These are phyloP conservation scores for Metaphire vulgaris DNA, from an alignment of 1,140 invertebrate genomes.

Conservation along the genomic window DNA sequence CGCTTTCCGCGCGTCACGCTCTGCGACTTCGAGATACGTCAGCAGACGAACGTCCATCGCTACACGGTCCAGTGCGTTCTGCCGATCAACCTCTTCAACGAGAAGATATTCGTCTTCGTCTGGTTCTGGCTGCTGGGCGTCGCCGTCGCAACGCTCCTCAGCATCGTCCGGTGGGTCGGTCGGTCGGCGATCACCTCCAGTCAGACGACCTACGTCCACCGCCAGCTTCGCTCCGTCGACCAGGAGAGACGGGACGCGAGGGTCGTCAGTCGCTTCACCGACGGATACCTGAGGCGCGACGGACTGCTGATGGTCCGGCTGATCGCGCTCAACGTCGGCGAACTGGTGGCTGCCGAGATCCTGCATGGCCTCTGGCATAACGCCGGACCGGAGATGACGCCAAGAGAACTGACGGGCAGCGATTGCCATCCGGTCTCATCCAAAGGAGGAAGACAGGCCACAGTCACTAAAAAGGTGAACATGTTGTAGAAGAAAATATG, in stretches of 20 bases:
- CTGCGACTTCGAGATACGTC: slow-evolving; percentile 35
- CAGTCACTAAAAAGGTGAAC: no score
- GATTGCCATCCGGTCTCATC: neutral
- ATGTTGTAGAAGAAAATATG: no score
- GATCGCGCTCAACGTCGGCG: slow-evolving; percentile 47
- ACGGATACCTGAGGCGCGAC: slow-evolving; percentile 50
- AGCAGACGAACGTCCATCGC: slow-evolving; percentile 34
- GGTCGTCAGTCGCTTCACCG: slow-evolving; percentile 23
- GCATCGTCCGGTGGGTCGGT: slow-evolving; percentile 22
- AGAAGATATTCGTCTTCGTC: slow-evolving; percentile 47
- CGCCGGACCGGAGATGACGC: neutral
- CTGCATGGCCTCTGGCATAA: slow-evolving; percentile 28
- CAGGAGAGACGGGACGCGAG: slow-evolving; percentile 1
- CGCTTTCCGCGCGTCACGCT: slow-evolving; percentile 36
- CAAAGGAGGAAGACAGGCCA: neutral
- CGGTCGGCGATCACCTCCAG: slow-evolving; percentile 5
- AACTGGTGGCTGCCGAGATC: slow-evolving; percentile 19
- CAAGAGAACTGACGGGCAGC: neutral
- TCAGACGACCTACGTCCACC: slow-evolving; percentile 21
- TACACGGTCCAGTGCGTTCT: slow-evolving; percentile 39
- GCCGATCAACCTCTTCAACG: slow-evolving; percentile 42
- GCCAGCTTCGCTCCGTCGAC: neutral
- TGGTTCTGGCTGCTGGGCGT: slow-evolving; percentile 45
- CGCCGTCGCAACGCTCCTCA: slow-evolving; percentile 10
- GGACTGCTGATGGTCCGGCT: slow-evolving; percentile 50